Conservation (phyloP, 2,797 vertebrate genomes). For the Macropus fuliginosus region DNA sequence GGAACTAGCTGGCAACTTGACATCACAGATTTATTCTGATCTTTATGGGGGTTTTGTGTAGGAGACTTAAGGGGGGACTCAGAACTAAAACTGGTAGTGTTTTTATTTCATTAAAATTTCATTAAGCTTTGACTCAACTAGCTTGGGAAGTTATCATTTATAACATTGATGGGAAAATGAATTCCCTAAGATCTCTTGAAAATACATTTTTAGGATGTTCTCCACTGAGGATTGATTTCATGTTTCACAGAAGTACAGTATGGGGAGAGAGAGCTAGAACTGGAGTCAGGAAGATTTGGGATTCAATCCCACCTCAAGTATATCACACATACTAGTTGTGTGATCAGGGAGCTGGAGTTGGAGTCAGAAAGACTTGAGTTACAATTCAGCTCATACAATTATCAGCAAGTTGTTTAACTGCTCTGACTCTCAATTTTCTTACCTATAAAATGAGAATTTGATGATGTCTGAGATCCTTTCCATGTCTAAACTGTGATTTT, state of each 20-base stretch:
- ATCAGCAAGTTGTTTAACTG: not conserved
- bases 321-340: not conserved
- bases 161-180: not conserved
- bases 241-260: not conserved
- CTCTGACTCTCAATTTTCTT: not conserved
- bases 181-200: not conserved
- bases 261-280: not conserved
- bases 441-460: not conserved
- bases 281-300: not conserved
- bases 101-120: slow-evolving; percentile 5
- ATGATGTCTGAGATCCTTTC: not conserved
- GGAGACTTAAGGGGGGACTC: not conserved
- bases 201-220: not conserved
- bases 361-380: not conserved
- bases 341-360: not conserved
- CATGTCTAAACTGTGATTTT: not conserved
- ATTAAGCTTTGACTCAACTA: not conserved
- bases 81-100: not conserved
- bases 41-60: not conserved
- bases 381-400: not conserved
- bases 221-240: not conserved
- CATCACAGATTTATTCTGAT: not conserved
- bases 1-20: not conserved
- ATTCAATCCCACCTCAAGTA: not conserved
- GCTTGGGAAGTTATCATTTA: not conserved